Base-by-base conservation (phyloP, 1,140 invertebrate genomes). In the Drosophila lowei region DNA sequence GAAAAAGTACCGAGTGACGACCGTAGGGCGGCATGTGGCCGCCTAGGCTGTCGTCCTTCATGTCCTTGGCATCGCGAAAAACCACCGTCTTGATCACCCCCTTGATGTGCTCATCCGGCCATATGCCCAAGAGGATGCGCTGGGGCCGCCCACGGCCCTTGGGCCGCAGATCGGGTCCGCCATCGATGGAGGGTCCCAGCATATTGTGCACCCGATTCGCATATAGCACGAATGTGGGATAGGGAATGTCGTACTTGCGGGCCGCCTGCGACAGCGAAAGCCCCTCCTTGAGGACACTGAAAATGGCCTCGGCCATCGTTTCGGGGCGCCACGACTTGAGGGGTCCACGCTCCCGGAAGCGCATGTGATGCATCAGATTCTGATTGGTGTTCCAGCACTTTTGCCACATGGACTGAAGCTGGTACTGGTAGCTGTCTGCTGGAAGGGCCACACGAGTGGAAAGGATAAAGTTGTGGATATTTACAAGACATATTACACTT, bases 131-230 rank as follows among this genome's bases (percentile, higher is more conserved):
- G 43, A 98, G 93, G 85, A 98, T 98, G 86, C 97, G 94, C 89
- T 98, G 97, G 13, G 97, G 97, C 68, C 97, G 92, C 21, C 97
- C 97, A 76, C 97, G 93, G 49, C 97, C 97, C 92, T 98, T 97
- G n/a, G 97, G 97, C 79, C 97, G 93, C 86, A 98, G 92, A 94
- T 98, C 96, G 92, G 96, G 95, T 65, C 96, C 96, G 47, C 96
- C 96, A 86, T 97, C 96, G 43, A 95, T 96, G 57, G 96, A 97
- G 28, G 97, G 97, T 18, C 97, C 97, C 60, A 98, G 93, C 96
- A 98, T 97, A 91, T 98, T 98, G 92, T 98, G 97, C n/a, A 98
- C 97, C 64, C 97, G 93, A 92, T 98, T 98, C 55, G 97, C 97
- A 92, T 98, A 98, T 21, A 98, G 93, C 53, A 98, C 97, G 89